Evolutionary conservation across 1,140 invertebrate genomes (phyloP).

Genomic region (fruit fly (Drosophila melanogaster)): DNA sequence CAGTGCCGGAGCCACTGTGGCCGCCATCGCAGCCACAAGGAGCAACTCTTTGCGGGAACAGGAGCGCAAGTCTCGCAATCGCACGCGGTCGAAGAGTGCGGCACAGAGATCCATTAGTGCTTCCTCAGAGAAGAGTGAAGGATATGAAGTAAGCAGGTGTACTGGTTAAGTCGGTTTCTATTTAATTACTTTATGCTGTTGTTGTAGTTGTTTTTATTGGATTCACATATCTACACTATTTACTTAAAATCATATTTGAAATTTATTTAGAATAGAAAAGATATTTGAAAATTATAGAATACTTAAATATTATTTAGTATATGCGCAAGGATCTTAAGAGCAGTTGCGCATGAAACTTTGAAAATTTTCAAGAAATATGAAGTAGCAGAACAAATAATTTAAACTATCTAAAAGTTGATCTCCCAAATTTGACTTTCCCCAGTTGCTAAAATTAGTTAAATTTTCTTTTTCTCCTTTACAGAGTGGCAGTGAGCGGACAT

Average conservation of each 20-base stretch:
- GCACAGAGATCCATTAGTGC: slow-evolving; percentile 80
- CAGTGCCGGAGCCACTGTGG: slow-evolving; percentile 65
- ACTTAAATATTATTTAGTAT: too few species aligned
- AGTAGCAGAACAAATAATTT: too few species aligned
- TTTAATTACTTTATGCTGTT: slow-evolving; percentile 11
- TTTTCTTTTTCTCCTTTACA: slow-evolving; percentile 85
- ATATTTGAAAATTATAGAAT: too few species aligned
- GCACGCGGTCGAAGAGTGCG: slow-evolving; percentile 73
- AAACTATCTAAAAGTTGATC: too few species aligned
- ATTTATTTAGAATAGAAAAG: not conserved
- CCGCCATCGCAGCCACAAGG: slow-evolving; percentile 72
- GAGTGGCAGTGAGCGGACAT: slow-evolving; percentile 90
- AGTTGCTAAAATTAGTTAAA: not conserved
- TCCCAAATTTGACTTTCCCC: too few species aligned
- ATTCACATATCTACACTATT: not conserved
- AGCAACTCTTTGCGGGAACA: slow-evolving; percentile 83
- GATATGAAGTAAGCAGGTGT: slow-evolving; percentile 88
- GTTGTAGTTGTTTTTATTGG: slow-evolving; percentile 59
- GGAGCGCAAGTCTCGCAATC: slow-evolving; percentile 81
- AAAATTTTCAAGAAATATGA: too few species aligned
- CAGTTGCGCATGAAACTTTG: too few species aligned
- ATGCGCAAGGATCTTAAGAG: too few species aligned
- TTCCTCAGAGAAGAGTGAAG: slow-evolving; percentile 86
- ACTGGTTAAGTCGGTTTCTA: not conserved
- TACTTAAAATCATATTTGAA: not conserved